A percentile compares a stretch with the other conserved stretches of the same genome.
These are phyloP conservation scores for Antheraea yamamai DNA, from an alignment of 2,888 invertebrate genomes.

Conservation along the genomic window DNA sequence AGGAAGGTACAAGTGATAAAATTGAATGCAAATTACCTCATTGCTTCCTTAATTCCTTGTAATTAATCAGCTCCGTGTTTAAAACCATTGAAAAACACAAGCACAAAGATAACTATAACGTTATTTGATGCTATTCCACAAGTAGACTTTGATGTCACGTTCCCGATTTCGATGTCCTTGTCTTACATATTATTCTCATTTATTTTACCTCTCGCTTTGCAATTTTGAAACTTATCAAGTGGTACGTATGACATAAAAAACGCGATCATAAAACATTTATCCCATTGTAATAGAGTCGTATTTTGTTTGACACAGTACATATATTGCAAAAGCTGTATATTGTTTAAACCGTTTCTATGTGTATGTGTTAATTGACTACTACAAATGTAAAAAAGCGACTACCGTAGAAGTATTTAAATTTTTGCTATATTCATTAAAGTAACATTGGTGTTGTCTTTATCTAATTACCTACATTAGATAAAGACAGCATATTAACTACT, in stretches of 20 bases:
- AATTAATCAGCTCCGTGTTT: slow-evolving; percentile 1
- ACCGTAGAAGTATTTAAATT: background rate
- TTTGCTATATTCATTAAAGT: background rate
- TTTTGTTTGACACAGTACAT: background rate
- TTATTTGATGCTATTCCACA: background rate
- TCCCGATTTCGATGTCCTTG: background rate
- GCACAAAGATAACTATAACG: background rate
- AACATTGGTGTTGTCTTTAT: slow-evolving; percentile 6
- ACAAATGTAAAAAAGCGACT: slow-evolving; percentile 1
- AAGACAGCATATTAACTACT: background rate
- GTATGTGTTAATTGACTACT: slow-evolving; percentile 9
- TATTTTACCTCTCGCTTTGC: background rate
- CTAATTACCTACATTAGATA: background rate
- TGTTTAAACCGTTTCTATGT: slow-evolving; percentile 5
- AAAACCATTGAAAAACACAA: slow-evolving; percentile 9
- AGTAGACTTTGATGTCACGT: slow-evolving; percentile 5
- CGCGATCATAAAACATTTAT: background rate
- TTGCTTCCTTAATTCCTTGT: background rate
- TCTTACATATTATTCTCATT: background rate
- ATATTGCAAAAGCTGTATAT: background rate
- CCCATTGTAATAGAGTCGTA: background rate
- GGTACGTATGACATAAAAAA: background rate
- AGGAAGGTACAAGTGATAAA: background rate
- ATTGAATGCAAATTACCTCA: background rate
- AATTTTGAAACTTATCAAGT: slow-evolving; percentile 6